A percentile compares a stretch with the other conserved stretches of the same genome.
Evolutionary conservation across 1,140 invertebrate genomes (phyloP).

Genomic region (Dinoponera quadriceps): DNA sequence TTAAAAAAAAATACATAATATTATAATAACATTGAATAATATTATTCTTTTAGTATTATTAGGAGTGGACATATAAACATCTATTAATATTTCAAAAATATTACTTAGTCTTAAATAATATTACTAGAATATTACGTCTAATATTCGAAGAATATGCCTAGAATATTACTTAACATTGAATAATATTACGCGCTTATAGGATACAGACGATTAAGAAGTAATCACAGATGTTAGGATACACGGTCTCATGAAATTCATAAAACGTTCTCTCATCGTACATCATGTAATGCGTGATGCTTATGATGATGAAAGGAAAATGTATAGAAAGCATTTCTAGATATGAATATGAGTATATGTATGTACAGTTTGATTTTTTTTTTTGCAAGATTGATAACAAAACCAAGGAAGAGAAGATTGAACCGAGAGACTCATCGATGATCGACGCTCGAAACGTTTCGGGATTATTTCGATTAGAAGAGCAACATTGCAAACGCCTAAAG

Average conservation of each 20-base stretch:
- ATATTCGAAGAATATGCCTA: no score
- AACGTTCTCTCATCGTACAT: slow-evolving; percentile 39
- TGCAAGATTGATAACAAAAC: slow-evolving; percentile 25
- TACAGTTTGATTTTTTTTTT: slow-evolving; percentile 46
- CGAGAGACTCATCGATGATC: slow-evolving; percentile 41
- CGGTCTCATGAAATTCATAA: background rate
- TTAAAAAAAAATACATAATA: no score
- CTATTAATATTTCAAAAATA: no score
- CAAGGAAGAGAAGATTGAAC: slow-evolving; percentile 11
- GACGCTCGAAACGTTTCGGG: slow-evolving; percentile 31
- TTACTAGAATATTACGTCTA: no score
- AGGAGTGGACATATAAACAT: no score
- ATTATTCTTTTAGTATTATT: no score
- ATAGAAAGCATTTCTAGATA: slow-evolving; percentile 12
- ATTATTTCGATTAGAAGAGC: slow-evolving; percentile 38
- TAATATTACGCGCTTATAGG: no score
- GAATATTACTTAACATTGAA: no score
- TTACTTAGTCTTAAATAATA: no score
- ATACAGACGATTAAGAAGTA: slow-evolving; percentile 35
- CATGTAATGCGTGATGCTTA: slow-evolving; percentile 21
- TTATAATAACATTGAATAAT: no score
- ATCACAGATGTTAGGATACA: slow-evolving; percentile 4
- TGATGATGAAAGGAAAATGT: slow-evolving; percentile 40
- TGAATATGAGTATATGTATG: slow-evolving; percentile 23
- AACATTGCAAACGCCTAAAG: slow-evolving; percentile 47